Evolutionary conservation across 2,888 invertebrate species (phyloP).

Genomic region (Drosophila anomalata): DNA sequence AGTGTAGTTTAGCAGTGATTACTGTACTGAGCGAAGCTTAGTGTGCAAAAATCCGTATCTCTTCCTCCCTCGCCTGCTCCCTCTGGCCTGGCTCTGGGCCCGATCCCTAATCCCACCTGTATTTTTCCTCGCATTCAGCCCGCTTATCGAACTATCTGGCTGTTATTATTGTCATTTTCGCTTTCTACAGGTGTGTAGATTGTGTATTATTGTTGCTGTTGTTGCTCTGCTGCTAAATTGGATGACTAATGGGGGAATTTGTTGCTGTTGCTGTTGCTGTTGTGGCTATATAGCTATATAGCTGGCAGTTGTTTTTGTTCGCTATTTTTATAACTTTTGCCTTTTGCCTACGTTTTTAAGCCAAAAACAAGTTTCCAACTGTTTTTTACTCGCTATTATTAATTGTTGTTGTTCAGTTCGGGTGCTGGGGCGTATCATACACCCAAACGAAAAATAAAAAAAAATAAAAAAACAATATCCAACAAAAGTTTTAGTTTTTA

Average conservation of each 20-base stretch:
- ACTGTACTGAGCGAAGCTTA: slow-evolving; percentile 28
- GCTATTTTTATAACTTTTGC: slow-evolving; percentile 29
- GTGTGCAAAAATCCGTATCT: slow-evolving; percentile 13
- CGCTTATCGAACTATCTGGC: slow-evolving; percentile 46
- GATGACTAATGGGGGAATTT: slow-evolving; percentile 69
- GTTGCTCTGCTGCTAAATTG: slow-evolving; percentile 33
- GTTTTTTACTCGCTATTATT: slow-evolving; percentile 50
- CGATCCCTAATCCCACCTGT: not conserved
- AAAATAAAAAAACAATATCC: slow-evolving; percentile 22
- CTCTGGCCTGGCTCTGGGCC: slow-evolving; percentile 1
- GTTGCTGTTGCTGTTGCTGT: slow-evolving; percentile 14
- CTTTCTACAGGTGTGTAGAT: slow-evolving; percentile 75
- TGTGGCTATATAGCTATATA: not conserved
- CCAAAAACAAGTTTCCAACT: slow-evolving; percentile 52
- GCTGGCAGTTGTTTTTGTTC: slow-evolving; percentile 3
- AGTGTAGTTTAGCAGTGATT: not conserved
- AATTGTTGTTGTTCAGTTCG: slow-evolving; percentile 30
- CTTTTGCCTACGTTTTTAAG: slow-evolving; percentile 34
- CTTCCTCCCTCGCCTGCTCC: slow-evolving; percentile 1
- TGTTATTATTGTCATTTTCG: slow-evolving; percentile 55
- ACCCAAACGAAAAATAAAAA: slow-evolving; percentile 18
- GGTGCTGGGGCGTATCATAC: slow-evolving; percentile 40
- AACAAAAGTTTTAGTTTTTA: slow-evolving; percentile 14
- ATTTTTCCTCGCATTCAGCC: slow-evolving; percentile 20
- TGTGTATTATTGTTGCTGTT: slow-evolving; percentile 8